Conservation (phyloP, 2,797 vertebrate genomes). For the Anabacerthia variegaticeps region DNA sequence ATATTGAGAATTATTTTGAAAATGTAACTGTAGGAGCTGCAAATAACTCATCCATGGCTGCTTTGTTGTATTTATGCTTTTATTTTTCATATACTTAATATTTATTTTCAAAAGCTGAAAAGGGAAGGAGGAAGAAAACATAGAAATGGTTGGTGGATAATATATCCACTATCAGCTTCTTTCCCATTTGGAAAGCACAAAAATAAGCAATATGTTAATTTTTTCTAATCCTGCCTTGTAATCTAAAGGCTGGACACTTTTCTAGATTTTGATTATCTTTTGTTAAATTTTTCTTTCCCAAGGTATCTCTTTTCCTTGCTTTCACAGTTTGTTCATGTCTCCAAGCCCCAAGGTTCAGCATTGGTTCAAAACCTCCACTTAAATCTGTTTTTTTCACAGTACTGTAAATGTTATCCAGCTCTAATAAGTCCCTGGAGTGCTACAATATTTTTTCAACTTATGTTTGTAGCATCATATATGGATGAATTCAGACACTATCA, state of each 20-base stretch:
- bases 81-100: not conserved
- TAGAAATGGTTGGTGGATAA: not conserved
- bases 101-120: not conserved
- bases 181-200: not conserved
- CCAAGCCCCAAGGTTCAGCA: not conserved
- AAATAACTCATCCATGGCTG: not conserved
- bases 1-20: not conserved
- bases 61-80: not conserved
- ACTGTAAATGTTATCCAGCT: not conserved
- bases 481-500: not conserved
- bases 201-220: not conserved
- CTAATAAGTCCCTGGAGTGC: not conserved
- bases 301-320: not conserved
- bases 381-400: not conserved
- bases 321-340: not conserved
- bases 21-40: not conserved
- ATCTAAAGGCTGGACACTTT: not conserved
- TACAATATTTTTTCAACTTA: not conserved
- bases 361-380: not conserved
- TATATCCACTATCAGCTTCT: not conserved
- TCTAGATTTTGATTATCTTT: not conserved
- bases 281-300: not conserved
- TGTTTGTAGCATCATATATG: not conserved
- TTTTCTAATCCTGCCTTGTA: not conserved
- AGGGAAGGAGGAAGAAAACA: not conserved